These are phyloP conservation scores for Acromyrmex echinatior DNA, from an alignment of 1,140 invertebrate species.

Conservation along the genomic window DNA sequence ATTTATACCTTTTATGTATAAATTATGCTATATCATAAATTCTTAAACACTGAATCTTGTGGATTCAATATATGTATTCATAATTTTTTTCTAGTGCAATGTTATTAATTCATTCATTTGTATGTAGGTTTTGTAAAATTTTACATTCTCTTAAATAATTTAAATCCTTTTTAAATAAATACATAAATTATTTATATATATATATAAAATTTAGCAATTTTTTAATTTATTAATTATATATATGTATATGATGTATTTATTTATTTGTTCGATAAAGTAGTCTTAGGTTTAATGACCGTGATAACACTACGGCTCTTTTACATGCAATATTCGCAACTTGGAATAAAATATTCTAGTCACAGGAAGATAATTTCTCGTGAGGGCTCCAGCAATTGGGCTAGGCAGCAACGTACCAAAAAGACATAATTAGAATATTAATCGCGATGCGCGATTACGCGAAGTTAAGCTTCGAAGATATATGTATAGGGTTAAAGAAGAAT, in stretches of 20 bases:
- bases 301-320: constrained; percentile 52
- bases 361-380: constrained; percentile 52
- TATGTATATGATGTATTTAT: constrained; percentile 52
- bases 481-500: constrained; percentile 76
- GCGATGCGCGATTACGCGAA: constrained; percentile 62
- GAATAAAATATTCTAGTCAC: constrained; percentile 71
- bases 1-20: constrained; percentile 18
- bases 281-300: constrained; percentile 23
- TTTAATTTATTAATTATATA: no score
- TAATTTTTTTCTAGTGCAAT: constrained; percentile 78
- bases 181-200: constrained; percentile 15
- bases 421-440: constrained; percentile 75
- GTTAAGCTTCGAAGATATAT: constrained; percentile 77
- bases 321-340: constrained; percentile 71
- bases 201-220: background rate
- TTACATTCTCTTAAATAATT: constrained; percentile 10
- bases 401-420: constrained; percentile 75
- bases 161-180: constrained; percentile 12
- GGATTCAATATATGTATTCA: constrained; percentile 68
- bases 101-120: constrained; percentile 72
- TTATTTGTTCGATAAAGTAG: constrained; percentile 29
- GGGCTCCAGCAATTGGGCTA: constrained; percentile 27
- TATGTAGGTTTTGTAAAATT: constrained; percentile 66
- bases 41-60: constrained; percentile 59
- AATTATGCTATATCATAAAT: background rate